phyloP scores from a whole-genome alignment of 2,113 vertebrate species.

The Larimichthys polyactis region DNA sequence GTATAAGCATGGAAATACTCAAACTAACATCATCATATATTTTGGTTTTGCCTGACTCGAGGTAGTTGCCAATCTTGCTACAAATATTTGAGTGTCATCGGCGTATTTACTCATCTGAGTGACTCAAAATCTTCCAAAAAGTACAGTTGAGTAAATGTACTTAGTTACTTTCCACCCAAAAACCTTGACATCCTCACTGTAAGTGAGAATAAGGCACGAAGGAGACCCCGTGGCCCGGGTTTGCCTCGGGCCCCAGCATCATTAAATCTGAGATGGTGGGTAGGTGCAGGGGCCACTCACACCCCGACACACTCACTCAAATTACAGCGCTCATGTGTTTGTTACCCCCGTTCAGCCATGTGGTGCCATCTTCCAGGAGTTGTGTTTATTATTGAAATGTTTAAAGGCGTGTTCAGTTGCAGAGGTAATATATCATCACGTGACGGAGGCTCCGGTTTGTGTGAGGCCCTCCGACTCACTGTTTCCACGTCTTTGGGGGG shows the following conservation, averaged over 20 bases:
- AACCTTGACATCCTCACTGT: too few species aligned
- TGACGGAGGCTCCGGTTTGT: neutral
- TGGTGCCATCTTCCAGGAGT: constrained; percentile 25
- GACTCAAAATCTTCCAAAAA: too few species aligned
- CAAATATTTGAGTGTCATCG: too few species aligned
- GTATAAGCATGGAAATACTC: too few species aligned
- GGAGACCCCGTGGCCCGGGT: neutral
- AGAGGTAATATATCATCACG: constrained; percentile 19
- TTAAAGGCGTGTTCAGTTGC: constrained; percentile 30
- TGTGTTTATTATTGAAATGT: constrained; percentile 54
- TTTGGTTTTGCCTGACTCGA: too few species aligned
- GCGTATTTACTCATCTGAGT: too few species aligned
- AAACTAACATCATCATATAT: too few species aligned
- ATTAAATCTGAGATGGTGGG: neutral
- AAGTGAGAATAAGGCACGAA: neutral
- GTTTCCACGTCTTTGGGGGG: constrained; percentile 27
- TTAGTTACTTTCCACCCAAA: too few species aligned
- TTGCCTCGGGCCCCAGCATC: neutral
- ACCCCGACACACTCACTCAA: neutral
- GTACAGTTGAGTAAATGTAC: too few species aligned
- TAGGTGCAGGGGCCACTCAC: neutral
- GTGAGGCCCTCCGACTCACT: constrained; percentile 15
- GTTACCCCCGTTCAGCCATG: neutral
- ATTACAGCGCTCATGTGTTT: constrained; percentile 6
- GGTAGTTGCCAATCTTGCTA: too few species aligned